Evolutionary conservation across 35 echinoderm and acorn worm genomes (phyloP).

Genomic region (Ophiothrix spiculata): DNA sequence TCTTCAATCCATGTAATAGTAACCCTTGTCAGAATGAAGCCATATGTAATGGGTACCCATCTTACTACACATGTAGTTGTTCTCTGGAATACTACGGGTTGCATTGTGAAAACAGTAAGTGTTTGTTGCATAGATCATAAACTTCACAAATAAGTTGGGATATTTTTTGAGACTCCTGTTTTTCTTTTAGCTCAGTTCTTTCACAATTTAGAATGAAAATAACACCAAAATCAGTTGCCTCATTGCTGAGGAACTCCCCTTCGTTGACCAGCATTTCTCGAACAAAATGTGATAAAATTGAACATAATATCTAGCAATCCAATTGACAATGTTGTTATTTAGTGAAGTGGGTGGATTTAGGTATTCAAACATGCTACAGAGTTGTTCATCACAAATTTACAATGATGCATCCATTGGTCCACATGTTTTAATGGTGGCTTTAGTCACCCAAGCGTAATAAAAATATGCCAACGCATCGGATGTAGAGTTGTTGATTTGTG

Average conservation of each 20-base stretch:
- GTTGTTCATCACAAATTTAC: too few species aligned
- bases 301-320: too few species aligned
- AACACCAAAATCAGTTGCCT: not conserved
- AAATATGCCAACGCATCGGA: too few species aligned
- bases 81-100: conserved; percentile 27
- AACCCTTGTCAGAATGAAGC: conserved; percentile 58
- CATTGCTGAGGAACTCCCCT: not conserved
- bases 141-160: not conserved
- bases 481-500: too few species aligned
- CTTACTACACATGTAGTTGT: conserved; percentile 48
- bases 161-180: not conserved
- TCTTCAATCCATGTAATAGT: conserved; percentile 67
- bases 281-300: not conserved
- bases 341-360: too few species aligned
- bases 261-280: not conserved
- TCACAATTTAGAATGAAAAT: not conserved
- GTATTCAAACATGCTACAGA: too few species aligned
- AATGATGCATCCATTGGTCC: too few species aligned
- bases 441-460: too few species aligned
- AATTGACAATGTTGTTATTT: too few species aligned
- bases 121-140: not conserved
- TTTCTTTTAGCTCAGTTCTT: not conserved
- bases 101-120: conserved; percentile 57
- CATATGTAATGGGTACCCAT: conserved; percentile 11
- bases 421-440: too few species aligned